phyloP scores from a whole-genome alignment of 2,113 vertebrate genomes.

The Chunga burmeisteri region DNA sequence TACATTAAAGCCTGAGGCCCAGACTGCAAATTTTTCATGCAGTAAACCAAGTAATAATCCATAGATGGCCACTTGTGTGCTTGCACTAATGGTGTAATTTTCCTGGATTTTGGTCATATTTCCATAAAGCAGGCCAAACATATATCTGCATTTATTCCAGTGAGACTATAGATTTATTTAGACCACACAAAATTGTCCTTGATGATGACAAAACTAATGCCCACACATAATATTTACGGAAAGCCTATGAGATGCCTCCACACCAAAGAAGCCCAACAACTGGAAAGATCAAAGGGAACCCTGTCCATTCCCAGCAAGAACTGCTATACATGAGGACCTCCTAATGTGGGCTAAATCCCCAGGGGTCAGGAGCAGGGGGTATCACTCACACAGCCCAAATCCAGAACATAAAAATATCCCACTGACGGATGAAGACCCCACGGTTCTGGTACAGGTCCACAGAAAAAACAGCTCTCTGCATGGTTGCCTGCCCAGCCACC shows the following conservation, averaged over 20 bases:
- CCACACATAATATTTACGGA: not conserved
- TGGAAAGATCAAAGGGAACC: not conserved
- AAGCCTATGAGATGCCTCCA: not conserved
- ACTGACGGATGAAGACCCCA: not conserved
- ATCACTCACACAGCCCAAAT: not conserved
- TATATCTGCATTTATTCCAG: not conserved
- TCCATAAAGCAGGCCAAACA: not conserved
- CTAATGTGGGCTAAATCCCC: not conserved
- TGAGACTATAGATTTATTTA: not conserved
- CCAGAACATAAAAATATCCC: not conserved
- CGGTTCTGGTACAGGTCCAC: fast-evolving
- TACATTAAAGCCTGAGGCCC: not conserved
- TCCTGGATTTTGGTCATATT: not conserved
- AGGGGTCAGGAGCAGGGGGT: not conserved
- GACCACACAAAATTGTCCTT: not conserved
- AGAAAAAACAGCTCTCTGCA: not conserved
- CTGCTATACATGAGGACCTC: fast-evolving
- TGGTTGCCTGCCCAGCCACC: not conserved
- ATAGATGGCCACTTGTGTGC: not conserved
- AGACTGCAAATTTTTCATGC: not conserved
- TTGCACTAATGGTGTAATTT: not conserved
- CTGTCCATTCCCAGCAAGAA: not conserved
- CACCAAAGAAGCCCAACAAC: not conserved
- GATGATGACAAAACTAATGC: not conserved
- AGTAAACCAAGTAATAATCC: not conserved